phyloP scores from a whole-genome alignment of 2,113 vertebrate genomes.

The Patagioenas fasciata region DNA sequence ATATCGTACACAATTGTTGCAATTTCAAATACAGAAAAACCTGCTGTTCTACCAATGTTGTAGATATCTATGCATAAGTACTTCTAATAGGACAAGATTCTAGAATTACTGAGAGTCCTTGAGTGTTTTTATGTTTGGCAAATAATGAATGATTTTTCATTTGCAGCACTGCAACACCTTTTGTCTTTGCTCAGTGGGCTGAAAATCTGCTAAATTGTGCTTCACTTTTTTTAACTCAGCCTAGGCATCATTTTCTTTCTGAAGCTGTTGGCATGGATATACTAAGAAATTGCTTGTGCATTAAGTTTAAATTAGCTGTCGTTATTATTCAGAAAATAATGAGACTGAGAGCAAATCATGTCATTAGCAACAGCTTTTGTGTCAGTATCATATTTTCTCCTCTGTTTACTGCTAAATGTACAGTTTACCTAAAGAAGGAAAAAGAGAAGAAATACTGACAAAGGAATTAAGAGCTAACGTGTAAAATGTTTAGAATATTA shows the following conservation, averaged over 20 bases:
- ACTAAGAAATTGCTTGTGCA: slow-evolving; percentile 61
- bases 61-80: neutral
- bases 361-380: slow-evolving; percentile 57
- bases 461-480: neutral
- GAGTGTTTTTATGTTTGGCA: neutral
- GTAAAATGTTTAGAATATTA: neutral
- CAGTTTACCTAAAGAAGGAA: slow-evolving; percentile 49
- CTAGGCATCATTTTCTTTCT: slow-evolving; percentile 40
- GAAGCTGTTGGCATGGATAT: slow-evolving; percentile 45
- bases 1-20: neutral
- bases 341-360: slow-evolving; percentile 42
- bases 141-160: slow-evolving; percentile 43
- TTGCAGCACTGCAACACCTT: neutral
- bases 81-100: neutral
- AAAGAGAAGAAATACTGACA: neutral
- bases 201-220: slow-evolving; percentile 48
- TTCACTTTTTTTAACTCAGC: slow-evolving; percentile 36
- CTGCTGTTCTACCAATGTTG: neutral
- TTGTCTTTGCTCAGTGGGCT: slow-evolving; percentile 46
- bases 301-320: slow-evolving; percentile 72
- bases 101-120: neutral
- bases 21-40: neutral
- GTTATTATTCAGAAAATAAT: slow-evolving; percentile 73
- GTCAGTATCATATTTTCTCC: slow-evolving; percentile 67
- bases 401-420: slow-evolving; percentile 72